Base-by-base conservation (phyloP, 2,888 invertebrate species). In the Gasteruption jaculator region DNA sequence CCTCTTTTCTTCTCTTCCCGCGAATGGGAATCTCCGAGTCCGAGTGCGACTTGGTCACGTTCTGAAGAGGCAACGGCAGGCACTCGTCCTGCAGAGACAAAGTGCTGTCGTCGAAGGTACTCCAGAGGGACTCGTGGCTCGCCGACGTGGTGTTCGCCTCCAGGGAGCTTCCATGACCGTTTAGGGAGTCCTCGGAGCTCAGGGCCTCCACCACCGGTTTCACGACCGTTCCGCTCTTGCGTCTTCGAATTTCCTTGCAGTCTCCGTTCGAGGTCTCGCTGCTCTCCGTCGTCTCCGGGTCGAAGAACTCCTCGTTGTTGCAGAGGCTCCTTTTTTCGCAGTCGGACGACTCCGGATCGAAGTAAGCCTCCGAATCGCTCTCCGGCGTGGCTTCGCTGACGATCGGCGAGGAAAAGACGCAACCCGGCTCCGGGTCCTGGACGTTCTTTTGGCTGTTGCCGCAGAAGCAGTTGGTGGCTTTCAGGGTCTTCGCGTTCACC, bases 371-470 rank as follows among this genome's bases (percentile, higher is more conserved):
- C n/a, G 62, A 65, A 33, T 77, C 77, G 54, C 77, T 79, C 14
- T 62, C 67, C 1, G 64, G 60, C 1, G 65, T 64, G 56, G 58
- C 54, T 6, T 53, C 53, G 16, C 59, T 56, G 56, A 71, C 49
- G 5, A 57, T 42, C 0, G 69, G 67, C 1, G 69, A 67, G 8
- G 73, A 77, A 49, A 79, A 80, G 3, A 76, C 69, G 60, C 71
- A 74, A 3, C 73, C 75, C 2, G 74, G 73, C 43, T 76, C 80
- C 54, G 71, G 48, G 49, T 71, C 59, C 4, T 49, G 45, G 14
- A 39, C 58, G 21, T 37, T 12, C 49, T 74, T 76, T 18, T 76
- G 71, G 46, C 74, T 74, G 48, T 74, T 75, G 53, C 76, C 76
- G 76, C 78, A 54, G 65, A 71, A 59, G 38, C 63, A 65, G 32